Conservation (phyloP, 2,888 invertebrate species). For the Sabatieria punctata region DNA sequence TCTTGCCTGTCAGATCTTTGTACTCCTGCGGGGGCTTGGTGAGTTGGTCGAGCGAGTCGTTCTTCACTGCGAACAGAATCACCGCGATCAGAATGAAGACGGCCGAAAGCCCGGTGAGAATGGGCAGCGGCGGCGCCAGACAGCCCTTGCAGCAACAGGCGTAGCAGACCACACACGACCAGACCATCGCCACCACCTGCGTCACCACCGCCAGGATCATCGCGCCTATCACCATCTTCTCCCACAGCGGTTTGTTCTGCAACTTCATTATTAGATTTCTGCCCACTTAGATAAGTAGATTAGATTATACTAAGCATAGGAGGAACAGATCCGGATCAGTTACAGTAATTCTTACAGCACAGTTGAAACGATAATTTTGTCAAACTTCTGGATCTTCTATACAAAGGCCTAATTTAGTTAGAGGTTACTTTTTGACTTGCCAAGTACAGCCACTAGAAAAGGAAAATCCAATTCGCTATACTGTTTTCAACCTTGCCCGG, state of each 20-base stretch:
- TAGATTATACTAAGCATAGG: too few relatives aligned
- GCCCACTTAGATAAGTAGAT: too few relatives aligned
- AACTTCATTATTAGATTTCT: neutral
- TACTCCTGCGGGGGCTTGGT: neutral
- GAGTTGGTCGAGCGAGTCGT: neutral
- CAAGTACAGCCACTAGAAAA: too few relatives aligned
- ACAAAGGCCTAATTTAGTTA: too few relatives aligned
- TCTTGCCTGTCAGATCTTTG: neutral
- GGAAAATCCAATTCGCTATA: too few relatives aligned
- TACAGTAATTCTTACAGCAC: too few relatives aligned
- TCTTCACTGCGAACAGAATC: neutral
- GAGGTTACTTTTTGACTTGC: too few relatives aligned
- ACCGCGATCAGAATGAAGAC: neutral
- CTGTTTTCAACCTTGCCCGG: too few relatives aligned
- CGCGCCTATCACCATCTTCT: neutral
- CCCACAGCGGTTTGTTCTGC: conserved; percentile 2
- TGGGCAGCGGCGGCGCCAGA: conserved; percentile 3
- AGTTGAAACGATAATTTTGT: too few relatives aligned
- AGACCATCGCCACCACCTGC: neutral
- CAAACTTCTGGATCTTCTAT: too few relatives aligned
- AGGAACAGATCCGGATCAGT: too few relatives aligned
- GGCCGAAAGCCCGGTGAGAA: conserved; percentile 1
- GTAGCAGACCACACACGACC: conserved; percentile 1
- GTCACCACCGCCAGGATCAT: neutral
- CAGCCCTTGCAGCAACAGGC: conserved; percentile 4